Evolutionary conservation across 2,113 vertebrate genomes (phyloP), one percentile per base, ranked within the genome.

Genomic region (Platichthys flesus): DNA sequence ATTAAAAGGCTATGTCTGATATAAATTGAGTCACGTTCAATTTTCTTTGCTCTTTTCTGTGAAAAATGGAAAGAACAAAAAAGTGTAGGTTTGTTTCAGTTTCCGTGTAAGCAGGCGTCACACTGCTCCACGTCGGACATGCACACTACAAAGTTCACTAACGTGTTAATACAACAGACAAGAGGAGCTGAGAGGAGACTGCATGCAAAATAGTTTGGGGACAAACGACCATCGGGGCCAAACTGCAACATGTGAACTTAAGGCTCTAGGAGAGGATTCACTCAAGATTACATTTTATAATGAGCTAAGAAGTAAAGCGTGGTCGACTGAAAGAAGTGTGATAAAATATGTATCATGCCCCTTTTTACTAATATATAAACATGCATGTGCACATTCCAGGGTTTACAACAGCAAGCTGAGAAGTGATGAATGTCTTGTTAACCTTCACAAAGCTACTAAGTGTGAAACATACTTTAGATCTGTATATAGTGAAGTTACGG

Each of bases 1-100:
- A 99, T 99, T 96, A 99, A 97, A 95, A 96, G 95, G 96, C 98
- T 99, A 98, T 99, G 98, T 93, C 98, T 98, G 95, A 98, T 94
- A 96, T 99, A 99, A 95, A 99, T 98, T 95, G 96, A 98, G 96
- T 98, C 98, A 95, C 96, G 97, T 96, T 98, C 97, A 95, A 96
- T 96, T 95, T 94, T 98, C 96, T 97, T 97, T 95, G 95, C 94
- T 95, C 95, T 98, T 94, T 96, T 99, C 97, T 98, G 97, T 96
- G 95, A 96, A 95, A 90, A 94, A 94, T 94, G 89, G 91, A 93
- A 90, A 92, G 76, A 88, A 91, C 77, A 92, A 86, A 85, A 91
- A 84, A 87, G 69, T 59, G 83, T 74, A 85, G 81, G 84, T 92
- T 88, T 85, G 66, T 85, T 84, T 91, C 69, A 79, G 76, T 91